These are phyloP conservation scores for Agrotis puta DNA, from an alignment of 2,888 invertebrate genomes.

Conservation along the genomic window DNA sequence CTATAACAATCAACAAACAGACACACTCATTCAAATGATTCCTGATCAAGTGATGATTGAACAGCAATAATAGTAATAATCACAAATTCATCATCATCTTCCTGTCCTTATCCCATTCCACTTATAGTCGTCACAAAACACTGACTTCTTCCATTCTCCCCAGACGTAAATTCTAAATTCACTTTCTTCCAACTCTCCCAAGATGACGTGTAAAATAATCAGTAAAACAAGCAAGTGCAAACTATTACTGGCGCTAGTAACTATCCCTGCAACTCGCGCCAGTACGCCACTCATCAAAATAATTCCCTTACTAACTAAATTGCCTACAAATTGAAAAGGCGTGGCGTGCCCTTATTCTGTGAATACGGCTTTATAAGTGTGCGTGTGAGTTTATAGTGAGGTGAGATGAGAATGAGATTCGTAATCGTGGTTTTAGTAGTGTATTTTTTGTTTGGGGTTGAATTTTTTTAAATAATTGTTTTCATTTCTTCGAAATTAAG, in stretches of 20 bases:
- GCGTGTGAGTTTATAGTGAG: conserved; percentile 13
- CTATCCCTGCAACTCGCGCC: conserved; percentile 31
- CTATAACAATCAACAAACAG: background rate
- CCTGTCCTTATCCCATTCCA: no score
- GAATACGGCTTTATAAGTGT: conserved; percentile 23
- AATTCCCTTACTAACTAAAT: conserved; percentile 72
- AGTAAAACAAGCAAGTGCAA: conserved; percentile 51
- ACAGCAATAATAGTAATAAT: no score
- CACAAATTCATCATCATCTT: no score
- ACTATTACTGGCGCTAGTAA: conserved; percentile 50
- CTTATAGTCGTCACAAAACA: no score
- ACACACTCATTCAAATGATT: background rate
- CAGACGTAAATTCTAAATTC: background rate
- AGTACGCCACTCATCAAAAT: conserved; percentile 68
- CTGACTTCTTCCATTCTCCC: no score
- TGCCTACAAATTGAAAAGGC: conserved; percentile 76
- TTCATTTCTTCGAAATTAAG: background rate
- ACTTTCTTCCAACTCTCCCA: conserved; percentile 1
- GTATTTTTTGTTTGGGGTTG: background rate
- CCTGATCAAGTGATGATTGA: background rate
- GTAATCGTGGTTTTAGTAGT: background rate
- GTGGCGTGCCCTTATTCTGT: conserved; percentile 64
- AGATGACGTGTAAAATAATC: conserved; percentile 30
- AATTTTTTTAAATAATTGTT: background rate
- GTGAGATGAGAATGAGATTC: conserved; percentile 15